A percentile compares a stretch with the other conserved stretches of the same genome.
These are phyloP conservation scores for Aselliscus stoliczkanus DNA, from an alignment of 2,797 vertebrate genomes.

Conservation along the genomic window DNA sequence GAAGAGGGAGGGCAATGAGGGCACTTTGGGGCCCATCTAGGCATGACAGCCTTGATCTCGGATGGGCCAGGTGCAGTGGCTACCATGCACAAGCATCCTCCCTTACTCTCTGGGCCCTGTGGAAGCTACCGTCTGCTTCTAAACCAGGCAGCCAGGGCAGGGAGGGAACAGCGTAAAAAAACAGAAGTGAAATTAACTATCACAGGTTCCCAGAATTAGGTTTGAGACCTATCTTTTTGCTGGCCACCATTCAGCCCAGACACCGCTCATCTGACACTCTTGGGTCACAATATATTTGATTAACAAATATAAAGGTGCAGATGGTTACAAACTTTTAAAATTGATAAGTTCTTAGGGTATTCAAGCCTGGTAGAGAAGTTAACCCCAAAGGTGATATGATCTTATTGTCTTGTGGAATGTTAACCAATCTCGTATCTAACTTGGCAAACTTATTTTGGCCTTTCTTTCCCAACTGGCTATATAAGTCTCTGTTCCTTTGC, in stretches of 20 bases:
- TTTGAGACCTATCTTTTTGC: background rate
- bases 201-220: background rate
- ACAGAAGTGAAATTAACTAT: background rate
- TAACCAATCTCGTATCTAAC: background rate
- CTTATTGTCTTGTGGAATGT: background rate
- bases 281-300: background rate
- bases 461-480: background rate
- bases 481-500: background rate
- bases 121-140: background rate
- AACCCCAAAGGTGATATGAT: background rate
- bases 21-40: background rate
- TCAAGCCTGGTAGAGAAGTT: background rate
- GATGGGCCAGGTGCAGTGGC: background rate
- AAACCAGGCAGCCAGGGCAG: background rate
- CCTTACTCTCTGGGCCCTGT: background rate
- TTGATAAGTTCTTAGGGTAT: background rate
- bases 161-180: background rate
- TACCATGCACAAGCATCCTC: background rate
- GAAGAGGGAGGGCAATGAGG: background rate
- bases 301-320: background rate
- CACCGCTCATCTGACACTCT: background rate
- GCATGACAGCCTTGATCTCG: background rate
- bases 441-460: background rate
- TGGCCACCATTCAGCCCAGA: background rate
- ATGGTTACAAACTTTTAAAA: background rate